Evolutionary conservation across 2,797 vertebrate species (phyloP).

Genomic region (Oryzias sinensis): DNA sequence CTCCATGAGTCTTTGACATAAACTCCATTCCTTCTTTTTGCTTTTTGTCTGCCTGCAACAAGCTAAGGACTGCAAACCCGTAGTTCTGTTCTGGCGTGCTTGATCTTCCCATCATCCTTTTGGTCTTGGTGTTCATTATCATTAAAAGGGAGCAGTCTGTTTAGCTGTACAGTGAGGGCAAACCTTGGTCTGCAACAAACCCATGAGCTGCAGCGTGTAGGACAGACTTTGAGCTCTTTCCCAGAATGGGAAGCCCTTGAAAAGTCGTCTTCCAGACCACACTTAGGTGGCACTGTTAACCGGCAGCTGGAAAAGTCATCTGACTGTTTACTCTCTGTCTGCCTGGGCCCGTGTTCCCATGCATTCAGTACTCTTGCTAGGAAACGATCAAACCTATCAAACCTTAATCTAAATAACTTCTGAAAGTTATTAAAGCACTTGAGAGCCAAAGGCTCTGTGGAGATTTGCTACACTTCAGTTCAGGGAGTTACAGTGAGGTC

Average conservation of each 20-base stretch:
- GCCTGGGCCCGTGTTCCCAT: conserved; percentile 37
- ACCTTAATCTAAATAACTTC: conserved; percentile 22
- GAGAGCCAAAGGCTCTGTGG: not conserved
- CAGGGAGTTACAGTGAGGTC: not conserved
- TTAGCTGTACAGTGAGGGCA: conserved; percentile 31
- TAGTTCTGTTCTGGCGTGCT: not conserved
- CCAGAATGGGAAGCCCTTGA: conserved; percentile 44
- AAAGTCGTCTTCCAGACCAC: conserved; percentile 47
- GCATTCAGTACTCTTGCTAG: conserved; percentile 30
- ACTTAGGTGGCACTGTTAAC: conserved; percentile 62
- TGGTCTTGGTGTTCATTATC: conserved; percentile 37
- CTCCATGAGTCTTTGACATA: no score
- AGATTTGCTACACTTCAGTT: not conserved
- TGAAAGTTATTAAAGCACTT: conserved; percentile 8
- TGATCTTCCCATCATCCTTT: conserved; percentile 43
- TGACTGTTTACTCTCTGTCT: conserved; percentile 43
- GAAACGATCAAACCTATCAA: conserved; percentile 32
- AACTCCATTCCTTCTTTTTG: conserved; percentile 1
- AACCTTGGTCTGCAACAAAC: conserved; percentile 42
- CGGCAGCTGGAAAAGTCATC: conserved; percentile 58
- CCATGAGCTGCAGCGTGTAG: conserved; percentile 38
- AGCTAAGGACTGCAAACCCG: no score
- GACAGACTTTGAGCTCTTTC: conserved; percentile 40
- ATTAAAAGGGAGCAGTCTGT: conserved; percentile 45
- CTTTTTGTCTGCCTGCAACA: conserved; percentile 7